Evolutionary conservation across 2,888 invertebrate genomes (phyloP), one percentile per base, ranked within the genome.

Genomic region (Platypus cylindrus): DNA sequence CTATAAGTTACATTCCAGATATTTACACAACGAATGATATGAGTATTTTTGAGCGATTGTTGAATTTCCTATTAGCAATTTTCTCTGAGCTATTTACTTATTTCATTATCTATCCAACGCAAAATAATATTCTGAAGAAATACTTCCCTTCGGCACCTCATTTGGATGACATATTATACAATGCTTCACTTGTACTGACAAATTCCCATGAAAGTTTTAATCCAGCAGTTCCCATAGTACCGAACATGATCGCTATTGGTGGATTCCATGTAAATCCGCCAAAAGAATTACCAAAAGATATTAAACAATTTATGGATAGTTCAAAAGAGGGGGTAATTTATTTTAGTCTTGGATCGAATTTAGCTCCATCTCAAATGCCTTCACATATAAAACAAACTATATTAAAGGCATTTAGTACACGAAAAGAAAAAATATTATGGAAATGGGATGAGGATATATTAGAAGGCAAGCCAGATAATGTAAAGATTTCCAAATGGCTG

Each of bases 391-490:
- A 63, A 16, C 53, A 64, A 13, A 67, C 63, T 1, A 65, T 80
- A 17, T 54, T 71, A 5, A 68, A 68, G 36, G 68, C 67, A 2
- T 70, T 80, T 34, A 60, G 66, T 1, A 64, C 63, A 40, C 48
- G 78, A 0, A 73, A 75, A 40, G 72, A 76, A 42, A 70, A 67
- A 5, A 68, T 80, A 1, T 49, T 80, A 15, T 77, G 76, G 77
- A 79, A 79, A 59, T 79, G 75, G 73, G 75, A 78, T 45, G 67
- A 68, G 1, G 64, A 69, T 15, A 36, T 36, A 16, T 38, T 54
- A 12, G 48, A 50, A n/a, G 45, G 47, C 25, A 43, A 48, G 20
- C 59, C 62, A 2, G 41, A 48, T 9, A 66, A 67, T 45, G 54
- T 71, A 0, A 55, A 55, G 44, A 48, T 62, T 8, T 44, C 41